A percentile compares a stretch with the other conserved stretches of the same genome.
These are phyloP conservation scores for Euwallacea fornicatus DNA, from an alignment of 1,140 invertebrate species.

Conservation along the genomic window DNA sequence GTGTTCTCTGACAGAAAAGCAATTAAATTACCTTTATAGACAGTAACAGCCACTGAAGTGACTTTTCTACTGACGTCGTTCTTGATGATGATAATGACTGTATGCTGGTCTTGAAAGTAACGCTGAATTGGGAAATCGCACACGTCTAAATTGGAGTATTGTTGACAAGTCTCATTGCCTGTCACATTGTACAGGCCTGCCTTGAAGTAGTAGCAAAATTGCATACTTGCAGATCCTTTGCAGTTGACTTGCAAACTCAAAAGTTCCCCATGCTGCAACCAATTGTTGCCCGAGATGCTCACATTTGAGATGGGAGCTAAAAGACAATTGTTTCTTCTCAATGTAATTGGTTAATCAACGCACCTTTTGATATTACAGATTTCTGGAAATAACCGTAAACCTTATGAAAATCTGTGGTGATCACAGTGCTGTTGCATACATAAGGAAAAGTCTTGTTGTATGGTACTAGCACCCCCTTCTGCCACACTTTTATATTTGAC, in stretches of 20 bases:
- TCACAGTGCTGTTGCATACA: constrained; percentile 63
- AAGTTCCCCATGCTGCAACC: constrained; percentile 78
- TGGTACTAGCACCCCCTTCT: constrained; percentile 39
- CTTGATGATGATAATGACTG: constrained; percentile 71
- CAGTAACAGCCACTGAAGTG: constrained; percentile 71
- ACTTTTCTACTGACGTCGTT: constrained; percentile 72
- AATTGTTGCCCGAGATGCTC: constrained; percentile 70
- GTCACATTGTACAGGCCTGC: constrained; percentile 69
- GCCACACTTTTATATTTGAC: constrained; percentile 37
- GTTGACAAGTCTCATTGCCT: constrained; percentile 72
- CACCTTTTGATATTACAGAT: constrained; percentile 65
- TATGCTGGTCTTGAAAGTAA: constrained; percentile 71
- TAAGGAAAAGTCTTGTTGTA: constrained; percentile 54
- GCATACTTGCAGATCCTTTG: constrained; percentile 69
- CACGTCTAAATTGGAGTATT: constrained; percentile 50
- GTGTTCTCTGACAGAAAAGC: neutral
- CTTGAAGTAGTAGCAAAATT: constrained; percentile 62
- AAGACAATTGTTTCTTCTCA: constrained; percentile 14
- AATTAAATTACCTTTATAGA: constrained; percentile 72
- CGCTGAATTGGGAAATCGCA: constrained; percentile 67
- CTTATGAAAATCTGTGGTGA: constrained; percentile 65
- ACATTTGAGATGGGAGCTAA: constrained; percentile 69
- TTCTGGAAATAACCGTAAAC: constrained; percentile 69
- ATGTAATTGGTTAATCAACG: constrained; percentile 36
- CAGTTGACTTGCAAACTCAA: constrained; percentile 71